phyloP scores from a whole-genome alignment of 2,113 vertebrate species.

The Marmota flaviventris region DNA sequence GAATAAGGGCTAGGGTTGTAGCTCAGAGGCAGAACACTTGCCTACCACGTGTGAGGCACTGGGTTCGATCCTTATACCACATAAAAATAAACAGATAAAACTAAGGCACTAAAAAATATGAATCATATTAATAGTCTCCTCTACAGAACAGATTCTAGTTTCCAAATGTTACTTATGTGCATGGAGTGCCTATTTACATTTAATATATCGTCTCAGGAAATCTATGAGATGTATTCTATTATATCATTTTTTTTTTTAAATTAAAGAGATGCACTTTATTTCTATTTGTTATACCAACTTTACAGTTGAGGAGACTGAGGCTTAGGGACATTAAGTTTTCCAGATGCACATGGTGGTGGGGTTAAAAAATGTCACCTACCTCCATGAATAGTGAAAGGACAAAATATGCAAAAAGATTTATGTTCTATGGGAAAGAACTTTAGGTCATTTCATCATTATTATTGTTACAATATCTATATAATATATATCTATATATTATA shows the following conservation, averaged over 20 bases:
- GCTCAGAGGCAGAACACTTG: too few species aligned
- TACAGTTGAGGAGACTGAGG: not conserved
- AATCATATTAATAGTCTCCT: not conserved
- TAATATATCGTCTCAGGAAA: not conserved
- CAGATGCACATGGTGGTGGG: not conserved
- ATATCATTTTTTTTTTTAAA: not conserved
- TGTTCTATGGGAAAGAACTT: constrained; percentile 12
- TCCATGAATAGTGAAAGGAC: not conserved
- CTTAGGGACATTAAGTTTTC: not conserved
- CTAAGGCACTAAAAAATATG: not conserved
- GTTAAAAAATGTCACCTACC: not conserved
- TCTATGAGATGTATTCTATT: not conserved
- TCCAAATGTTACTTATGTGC: not conserved
- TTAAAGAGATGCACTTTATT: not conserved
- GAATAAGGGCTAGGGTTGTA: not conserved
- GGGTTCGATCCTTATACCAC: too few species aligned
- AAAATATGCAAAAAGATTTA: not conserved
- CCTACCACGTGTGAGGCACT: too few species aligned
- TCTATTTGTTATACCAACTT: constrained; percentile 3
- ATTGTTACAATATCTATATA: constrained; percentile 3
- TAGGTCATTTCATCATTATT: not conserved
- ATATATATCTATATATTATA: too few species aligned
- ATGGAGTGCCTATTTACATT: not conserved
- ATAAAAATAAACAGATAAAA: too few species aligned
- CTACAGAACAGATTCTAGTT: not conserved